Base-by-base conservation (phyloP, 2,113 vertebrate species). In the Pao palembangensis region DNA sequence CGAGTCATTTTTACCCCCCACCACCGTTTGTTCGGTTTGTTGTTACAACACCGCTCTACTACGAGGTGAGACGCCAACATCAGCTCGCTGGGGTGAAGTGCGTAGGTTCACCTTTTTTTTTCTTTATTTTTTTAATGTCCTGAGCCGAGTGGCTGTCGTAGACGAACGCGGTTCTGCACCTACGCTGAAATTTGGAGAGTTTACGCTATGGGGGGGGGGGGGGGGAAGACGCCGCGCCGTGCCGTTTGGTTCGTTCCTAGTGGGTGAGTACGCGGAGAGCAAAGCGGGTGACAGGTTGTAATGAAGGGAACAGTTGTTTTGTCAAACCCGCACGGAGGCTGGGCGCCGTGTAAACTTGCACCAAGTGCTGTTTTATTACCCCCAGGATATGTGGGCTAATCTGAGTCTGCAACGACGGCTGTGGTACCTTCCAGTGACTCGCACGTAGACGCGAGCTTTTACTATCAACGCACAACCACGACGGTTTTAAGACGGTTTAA, bases 371-470 rank as follows among this genome's bases (percentile, higher is more conserved):
- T 76, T 76, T 71, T 4, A 43, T 54, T 51, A 1, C 66, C 74
- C 18, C 55, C 48, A 51, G 18, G 60, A 53, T 42, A 41, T 19
- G 16, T 8, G 43, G 21, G 19, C 42, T 60, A 25, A 46, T 49
- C 11, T 69, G 44, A 47, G 55, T 73, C 58, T 59, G 58, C 34
- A 49, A 25, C 57, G 57, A 38, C 1, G 60, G 51, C 64, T 25
- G 73, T 75, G 83, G 76, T 72, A 73, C 66, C 70, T 47, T 79
- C 76, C 71, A 71, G 64, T 59, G 51, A 43, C 15, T 51, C 63
- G 19, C 64, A 68, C 69, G 34, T 76, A 78, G 82, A 84, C 78
- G 77, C 72, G 79, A 71, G 78, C 51, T 83, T 85, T 87, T 83
- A 87, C 80, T 87, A 81, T 74, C 60, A 81, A 69, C 54, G 67